phyloP scores from a whole-genome alignment of 2,888 invertebrate species.

The Plagiodera versicolora region DNA sequence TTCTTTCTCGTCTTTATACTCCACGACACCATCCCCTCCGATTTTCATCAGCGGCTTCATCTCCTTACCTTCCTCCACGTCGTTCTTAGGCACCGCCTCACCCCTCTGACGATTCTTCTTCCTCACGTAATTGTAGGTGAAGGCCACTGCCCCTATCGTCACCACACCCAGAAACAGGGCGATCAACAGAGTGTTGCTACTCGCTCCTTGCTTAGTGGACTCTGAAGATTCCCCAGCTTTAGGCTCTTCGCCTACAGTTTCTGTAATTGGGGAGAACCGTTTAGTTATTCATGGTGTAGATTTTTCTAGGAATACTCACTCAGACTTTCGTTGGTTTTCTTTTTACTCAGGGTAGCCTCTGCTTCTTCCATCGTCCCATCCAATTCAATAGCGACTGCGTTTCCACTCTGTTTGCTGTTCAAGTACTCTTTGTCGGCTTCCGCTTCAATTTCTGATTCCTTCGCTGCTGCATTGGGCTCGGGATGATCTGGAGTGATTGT shows the following conservation, averaged over 20 bases:
- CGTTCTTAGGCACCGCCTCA: slow-evolving; percentile 10
- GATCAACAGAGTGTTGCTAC: slow-evolving; percentile 49
- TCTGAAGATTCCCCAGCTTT: slow-evolving; percentile 21
- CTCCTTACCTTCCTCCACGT: slow-evolving; percentile 41
- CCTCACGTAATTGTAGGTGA: slow-evolving; percentile 62
- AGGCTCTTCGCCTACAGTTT: slow-evolving; percentile 35
- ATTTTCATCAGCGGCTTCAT: slow-evolving; percentile 46
- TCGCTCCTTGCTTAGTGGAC: slow-evolving; percentile 19
- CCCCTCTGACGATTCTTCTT: slow-evolving; percentile 30
- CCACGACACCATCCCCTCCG: slow-evolving; percentile 28
- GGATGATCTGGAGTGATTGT: no score
- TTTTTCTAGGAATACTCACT: no score
- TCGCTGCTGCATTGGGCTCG: slow-evolving; percentile 5
- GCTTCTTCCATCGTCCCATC: slow-evolving; percentile 24
- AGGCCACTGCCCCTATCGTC: slow-evolving; percentile 58
- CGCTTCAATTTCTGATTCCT: background rate
- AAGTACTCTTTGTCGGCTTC: slow-evolving; percentile 17
- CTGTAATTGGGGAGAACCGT: slow-evolving; percentile 8
- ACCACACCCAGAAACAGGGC: slow-evolving; percentile 60
- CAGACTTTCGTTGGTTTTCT: slow-evolving; percentile 25
- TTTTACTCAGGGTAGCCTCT: slow-evolving; percentile 24
- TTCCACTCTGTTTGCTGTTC: slow-evolving; percentile 30
- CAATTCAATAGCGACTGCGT: slow-evolving; percentile 22
- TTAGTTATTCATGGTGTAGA: no score
- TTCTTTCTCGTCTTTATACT: slow-evolving; percentile 39